Base-by-base conservation (phyloP, 2,113 vertebrate species). In the Seriola dumerili region DNA sequence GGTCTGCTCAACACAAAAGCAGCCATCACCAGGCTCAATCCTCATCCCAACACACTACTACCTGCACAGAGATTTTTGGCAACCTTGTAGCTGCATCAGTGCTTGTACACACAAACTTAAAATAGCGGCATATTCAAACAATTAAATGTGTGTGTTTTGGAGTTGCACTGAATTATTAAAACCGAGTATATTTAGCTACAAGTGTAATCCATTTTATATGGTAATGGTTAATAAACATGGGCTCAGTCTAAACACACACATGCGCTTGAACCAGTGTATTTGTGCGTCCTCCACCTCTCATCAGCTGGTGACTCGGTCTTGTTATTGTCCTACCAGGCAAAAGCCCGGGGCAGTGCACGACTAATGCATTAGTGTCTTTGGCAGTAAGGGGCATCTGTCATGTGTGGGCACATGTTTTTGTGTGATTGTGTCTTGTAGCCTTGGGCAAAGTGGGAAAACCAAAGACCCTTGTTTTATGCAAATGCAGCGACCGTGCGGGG, bases 321-420 rank as follows among this genome's bases (percentile, higher is more conserved):
- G 85, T 93, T 83, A 72, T 84, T 76, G 76, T 85, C 84, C 88
- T 81, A 81, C 62, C 66, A 89, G 83, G 81, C 88, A 92, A 81
- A 80, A 84, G 89, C 88, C 91, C 1, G 32, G 76, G 88, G 91
- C 89, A n/a, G 75, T 84, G 89, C 87, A 86, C 72, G 89, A 88
- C 89, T 90, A 91, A 94, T 91, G 86, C 88, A 89, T 91, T 89
- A 84, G 82, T 77, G 89, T 93, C 72, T 87, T 89, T 90, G 86
- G 88, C 85, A 90, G 86, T 83, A 58, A 29, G 71, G 83, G 83
- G 85, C 85, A 89, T 89, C 91, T 88, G 88, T 40, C 74, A 61
- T 73, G 77, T 77, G 64, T 64, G 68, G 29, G 59, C 68, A 54
- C 87, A 80, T 89, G 78, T 69, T 82, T 81, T 72, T 79, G 72